phyloP scores from a whole-genome alignment of 2,888 invertebrate genomes.

The Ennomos quercinarius region DNA sequence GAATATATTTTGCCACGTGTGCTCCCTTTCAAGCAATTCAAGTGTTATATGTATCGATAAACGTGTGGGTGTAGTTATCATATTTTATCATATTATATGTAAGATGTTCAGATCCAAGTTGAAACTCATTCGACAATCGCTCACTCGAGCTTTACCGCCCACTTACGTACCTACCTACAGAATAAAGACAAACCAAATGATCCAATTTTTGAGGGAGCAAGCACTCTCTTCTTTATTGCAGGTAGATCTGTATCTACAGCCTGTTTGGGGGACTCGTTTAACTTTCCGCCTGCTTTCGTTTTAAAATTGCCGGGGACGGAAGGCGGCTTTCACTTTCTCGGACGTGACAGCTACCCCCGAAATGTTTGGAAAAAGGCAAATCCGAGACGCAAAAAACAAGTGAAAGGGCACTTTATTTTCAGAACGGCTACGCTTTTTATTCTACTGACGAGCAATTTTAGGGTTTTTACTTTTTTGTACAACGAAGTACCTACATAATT shows the following conservation, averaged over 20 bases:
- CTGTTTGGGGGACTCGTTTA: conserved; percentile 33
- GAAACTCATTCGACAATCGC: conserved; percentile 6
- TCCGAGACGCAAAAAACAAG: conserved; percentile 14
- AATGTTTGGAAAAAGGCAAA: conserved; percentile 31
- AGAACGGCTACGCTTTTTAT: background rate
- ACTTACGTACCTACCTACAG: conserved; percentile 14
- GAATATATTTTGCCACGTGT: too few species aligned
- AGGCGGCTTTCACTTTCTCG: conserved; percentile 31
- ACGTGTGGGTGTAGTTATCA: background rate
- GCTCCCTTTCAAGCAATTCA: too few species aligned
- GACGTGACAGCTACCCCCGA: conserved; percentile 36
- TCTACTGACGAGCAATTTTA: conserved; percentile 2
- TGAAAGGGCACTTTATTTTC: conserved; percentile 15
- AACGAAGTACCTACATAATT: too few species aligned
- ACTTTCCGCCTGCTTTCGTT: conserved; percentile 38
- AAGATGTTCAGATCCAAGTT: conserved; percentile 9
- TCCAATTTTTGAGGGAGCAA: conserved; percentile 10
- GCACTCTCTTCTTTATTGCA: conserved; percentile 15
- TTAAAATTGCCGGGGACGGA: conserved; percentile 28
- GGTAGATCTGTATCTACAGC: conserved; percentile 22
- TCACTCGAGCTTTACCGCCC: conserved; percentile 7
- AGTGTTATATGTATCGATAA: background rate
- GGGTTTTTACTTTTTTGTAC: background rate
- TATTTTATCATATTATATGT: too few species aligned
- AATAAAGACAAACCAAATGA: conserved; percentile 9